Conservation (phyloP, 2,797 vertebrate genomes). For the Mormyrops attenuatus region DNA sequence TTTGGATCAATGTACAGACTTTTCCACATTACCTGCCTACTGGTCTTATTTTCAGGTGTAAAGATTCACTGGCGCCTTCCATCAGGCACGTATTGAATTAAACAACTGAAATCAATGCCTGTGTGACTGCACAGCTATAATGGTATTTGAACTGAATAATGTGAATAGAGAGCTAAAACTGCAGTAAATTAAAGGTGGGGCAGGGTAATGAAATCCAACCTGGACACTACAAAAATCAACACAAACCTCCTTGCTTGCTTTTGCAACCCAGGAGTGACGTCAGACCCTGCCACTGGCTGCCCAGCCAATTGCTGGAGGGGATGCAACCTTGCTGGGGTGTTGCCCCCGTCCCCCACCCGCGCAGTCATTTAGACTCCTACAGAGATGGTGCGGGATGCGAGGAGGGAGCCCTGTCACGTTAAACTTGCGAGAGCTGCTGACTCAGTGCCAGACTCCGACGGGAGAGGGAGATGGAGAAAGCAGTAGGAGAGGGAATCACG, state of each 20-base stretch:
- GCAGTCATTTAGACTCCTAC: constrained; percentile 38
- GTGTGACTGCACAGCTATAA: not conserved
- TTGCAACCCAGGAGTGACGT: not conserved
- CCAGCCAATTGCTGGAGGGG: not conserved
- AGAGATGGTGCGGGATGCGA: constrained; percentile 22
- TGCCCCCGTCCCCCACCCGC: not conserved
- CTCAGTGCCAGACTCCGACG: constrained; percentile 29
- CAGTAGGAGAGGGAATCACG: not conserved
- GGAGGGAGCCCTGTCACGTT: constrained; percentile 25
- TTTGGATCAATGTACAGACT: not conserved
- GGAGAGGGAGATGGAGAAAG: not conserved
- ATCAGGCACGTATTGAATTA: not conserved
- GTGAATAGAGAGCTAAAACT: not conserved
- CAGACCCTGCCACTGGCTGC: not conserved
- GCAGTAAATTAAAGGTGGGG: not conserved
- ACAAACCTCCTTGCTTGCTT: not conserved
- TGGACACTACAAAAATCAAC: not conserved
- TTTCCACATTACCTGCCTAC: not conserved
- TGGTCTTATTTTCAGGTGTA: not conserved
- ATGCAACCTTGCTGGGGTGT: not conserved
- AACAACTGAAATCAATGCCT: not conserved
- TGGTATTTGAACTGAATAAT: not conserved
- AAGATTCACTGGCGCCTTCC: not conserved
- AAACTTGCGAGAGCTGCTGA: constrained; percentile 40
- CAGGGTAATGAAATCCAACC: not conserved